A percentile compares a stretch with the other conserved stretches of the same genome.
Evolutionary conservation across 2,888 invertebrate species (phyloP).

Genomic region (Tipula confusa): DNA sequence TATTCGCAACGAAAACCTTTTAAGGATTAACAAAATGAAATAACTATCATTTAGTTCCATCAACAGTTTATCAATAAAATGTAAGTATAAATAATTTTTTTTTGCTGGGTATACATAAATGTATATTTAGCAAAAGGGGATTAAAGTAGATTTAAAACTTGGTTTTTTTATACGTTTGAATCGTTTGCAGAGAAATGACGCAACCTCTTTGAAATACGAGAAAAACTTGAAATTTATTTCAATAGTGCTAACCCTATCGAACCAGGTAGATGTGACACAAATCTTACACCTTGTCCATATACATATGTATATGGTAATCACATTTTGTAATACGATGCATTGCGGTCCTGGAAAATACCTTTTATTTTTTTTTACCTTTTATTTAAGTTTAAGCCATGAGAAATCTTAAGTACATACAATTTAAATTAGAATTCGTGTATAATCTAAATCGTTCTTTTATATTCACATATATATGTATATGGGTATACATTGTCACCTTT

Average conservation of each 20-base stretch:
- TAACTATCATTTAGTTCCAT: not conserved
- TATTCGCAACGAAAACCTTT: not conserved
- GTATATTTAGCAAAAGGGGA: not conserved
- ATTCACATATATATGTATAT: not conserved
- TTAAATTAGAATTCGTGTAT: not conserved
- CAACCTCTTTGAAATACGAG: not conserved
- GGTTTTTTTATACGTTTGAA: not conserved
- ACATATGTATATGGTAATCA: not conserved
- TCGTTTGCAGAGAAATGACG: not conserved
- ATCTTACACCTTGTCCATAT: not conserved
- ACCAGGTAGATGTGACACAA: not conserved
- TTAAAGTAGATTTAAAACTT: not conserved
- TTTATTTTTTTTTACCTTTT: not conserved
- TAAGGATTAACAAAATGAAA: not conserved
- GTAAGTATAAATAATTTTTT: not conserved
- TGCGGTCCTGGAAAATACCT: not conserved
- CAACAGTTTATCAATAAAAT: constrained; percentile 9
- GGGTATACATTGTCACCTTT: constrained; percentile 13
- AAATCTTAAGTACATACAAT: not conserved
- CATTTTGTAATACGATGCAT: not conserved
- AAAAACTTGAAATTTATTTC: not conserved
- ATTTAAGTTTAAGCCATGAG: not conserved
- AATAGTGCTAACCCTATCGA: not conserved
- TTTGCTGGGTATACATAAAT: not conserved
- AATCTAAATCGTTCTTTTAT: not conserved